phyloP scores from a whole-genome alignment of 1,140 invertebrate genomes.

The Acromyrmex charruanus region DNA sequence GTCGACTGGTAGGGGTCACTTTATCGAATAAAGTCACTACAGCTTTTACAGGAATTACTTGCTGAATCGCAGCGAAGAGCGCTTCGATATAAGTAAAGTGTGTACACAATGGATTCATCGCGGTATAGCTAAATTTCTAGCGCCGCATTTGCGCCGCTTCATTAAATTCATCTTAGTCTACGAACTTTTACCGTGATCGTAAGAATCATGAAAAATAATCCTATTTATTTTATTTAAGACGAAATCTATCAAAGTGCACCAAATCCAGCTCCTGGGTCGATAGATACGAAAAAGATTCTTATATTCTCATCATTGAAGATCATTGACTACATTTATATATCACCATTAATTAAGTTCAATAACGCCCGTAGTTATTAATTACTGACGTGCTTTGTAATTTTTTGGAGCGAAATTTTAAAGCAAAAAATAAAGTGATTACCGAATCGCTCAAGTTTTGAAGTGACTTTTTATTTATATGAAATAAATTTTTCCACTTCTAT shows the following conservation, averaged over 20 bases:
- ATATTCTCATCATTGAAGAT: constrained; percentile 22
- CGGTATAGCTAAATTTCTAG: constrained; percentile 39
- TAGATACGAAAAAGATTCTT: neutral
- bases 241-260: constrained; percentile 39
- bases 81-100: constrained; percentile 53
- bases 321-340: neutral
- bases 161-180: constrained; percentile 42
- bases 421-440: too few species aligned
- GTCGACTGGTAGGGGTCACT: constrained; percentile 29
- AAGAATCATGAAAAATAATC: constrained; percentile 52
- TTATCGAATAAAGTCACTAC: constrained; percentile 76
- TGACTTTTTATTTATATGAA: too few species aligned
- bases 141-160: constrained; percentile 2
- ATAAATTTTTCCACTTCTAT: too few species aligned
- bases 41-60: constrained; percentile 70
- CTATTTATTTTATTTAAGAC: constrained; percentile 52
- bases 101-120: constrained; percentile 56
- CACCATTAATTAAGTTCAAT: too few species aligned
- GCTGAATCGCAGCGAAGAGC: constrained; percentile 45
- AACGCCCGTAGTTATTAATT: too few species aligned
- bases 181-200: constrained; percentile 44
- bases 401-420: too few species aligned
- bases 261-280: neutral
- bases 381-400: too few species aligned
- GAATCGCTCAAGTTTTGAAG: too few species aligned